Conservation (phyloP, 2,113 vertebrate genomes). For the Semnornis frantzii region DNA sequence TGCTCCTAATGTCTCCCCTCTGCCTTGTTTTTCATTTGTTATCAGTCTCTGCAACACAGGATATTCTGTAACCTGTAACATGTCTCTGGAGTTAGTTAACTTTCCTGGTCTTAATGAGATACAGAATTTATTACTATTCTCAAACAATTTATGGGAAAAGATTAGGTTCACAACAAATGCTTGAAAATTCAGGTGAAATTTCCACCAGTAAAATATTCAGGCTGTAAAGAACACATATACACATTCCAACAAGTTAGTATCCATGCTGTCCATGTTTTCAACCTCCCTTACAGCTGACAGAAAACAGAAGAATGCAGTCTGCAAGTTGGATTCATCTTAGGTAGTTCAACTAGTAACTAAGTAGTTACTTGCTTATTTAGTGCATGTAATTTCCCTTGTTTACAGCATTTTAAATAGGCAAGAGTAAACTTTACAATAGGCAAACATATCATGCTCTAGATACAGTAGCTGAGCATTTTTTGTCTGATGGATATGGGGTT, state of each 20-base stretch:
- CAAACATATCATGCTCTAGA: accelerated
- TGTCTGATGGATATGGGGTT: neutral
- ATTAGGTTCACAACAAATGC: neutral
- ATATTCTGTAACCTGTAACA: neutral
- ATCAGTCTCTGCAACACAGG: neutral
- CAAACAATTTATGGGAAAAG: neutral
- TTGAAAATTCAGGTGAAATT: neutral
- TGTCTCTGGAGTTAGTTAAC: neutral
- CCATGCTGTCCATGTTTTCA: neutral
- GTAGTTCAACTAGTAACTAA: neutral
- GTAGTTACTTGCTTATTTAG: neutral
- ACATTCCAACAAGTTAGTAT: neutral
- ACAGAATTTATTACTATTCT: neutral
- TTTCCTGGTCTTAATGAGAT: neutral
- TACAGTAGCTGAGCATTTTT: neutral
- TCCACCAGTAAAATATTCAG: neutral
- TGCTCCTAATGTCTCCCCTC: neutral
- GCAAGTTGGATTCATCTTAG: neutral
- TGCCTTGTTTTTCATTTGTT: neutral
- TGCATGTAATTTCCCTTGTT: neutral
- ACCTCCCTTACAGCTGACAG: accelerated
- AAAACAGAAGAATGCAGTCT: neutral
- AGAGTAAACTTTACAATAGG: neutral
- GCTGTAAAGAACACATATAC: neutral
- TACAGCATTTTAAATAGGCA: neutral